Evolutionary conservation across 2,888 invertebrate genomes (phyloP), one percentile per base, ranked within the genome.

Genomic region (Sminthurinus aureus): DNA sequence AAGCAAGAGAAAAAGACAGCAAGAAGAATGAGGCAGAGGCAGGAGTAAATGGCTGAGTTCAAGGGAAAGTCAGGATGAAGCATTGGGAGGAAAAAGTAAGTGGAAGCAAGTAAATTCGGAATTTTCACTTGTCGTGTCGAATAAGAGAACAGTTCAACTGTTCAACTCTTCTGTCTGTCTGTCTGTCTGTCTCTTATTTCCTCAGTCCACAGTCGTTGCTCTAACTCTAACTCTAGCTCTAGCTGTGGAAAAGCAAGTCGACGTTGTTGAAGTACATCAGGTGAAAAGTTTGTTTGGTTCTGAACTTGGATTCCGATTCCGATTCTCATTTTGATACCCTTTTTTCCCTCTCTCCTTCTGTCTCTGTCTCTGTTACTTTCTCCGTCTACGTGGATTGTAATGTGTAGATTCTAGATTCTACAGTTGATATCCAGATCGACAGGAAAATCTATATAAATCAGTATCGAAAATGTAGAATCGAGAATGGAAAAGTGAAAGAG

Each of bases 201-300:
- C 67, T 67, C n/a, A 67, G 38, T 38, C 38, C 6, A 1, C 1
- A 38, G 38, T 38, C 38, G 1, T 6, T 4, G 6, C 3, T 38
- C 38, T 4, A 38, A 38, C 3, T 38, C 38, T 4, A 38, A 38
- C 24, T 15, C 26, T 26, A 8, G n/a, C n/a, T 64, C 3, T 18
- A 3, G 64, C 0, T 64, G n/a, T 69, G 20, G 20, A n/a, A 69
- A 69, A n/a, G 9, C 0, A 22, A 15, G 71, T 12, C 24, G 71
- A 71, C 26, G 15, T 71, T 13, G 71, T 71, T 2, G 26, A 71
- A 24, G 22, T 71, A 26, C 22, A 24, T 71, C 71, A 71, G 71
- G 71, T 26, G 71, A 71, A 71, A 71, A 71, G 71, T 71, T 71
- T 71, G 6, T 71, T 24, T 26, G 20, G 6, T 38, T 38, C 38